Conservation (phyloP, 1,140 invertebrate genomes). For the Monomorium pharaonis region DNA sequence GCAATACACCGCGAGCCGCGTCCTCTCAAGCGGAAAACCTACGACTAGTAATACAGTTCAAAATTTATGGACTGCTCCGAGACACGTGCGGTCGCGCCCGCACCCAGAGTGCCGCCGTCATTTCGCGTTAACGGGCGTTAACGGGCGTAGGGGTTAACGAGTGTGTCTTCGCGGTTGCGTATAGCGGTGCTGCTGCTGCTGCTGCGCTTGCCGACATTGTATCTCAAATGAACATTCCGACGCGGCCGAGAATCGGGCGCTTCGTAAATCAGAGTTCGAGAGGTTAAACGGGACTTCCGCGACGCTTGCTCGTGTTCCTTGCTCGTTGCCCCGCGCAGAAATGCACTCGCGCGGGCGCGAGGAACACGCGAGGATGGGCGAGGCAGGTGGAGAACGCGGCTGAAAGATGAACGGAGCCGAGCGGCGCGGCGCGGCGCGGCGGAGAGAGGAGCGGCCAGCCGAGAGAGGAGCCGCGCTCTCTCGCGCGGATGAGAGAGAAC, state of each 20-base stretch:
- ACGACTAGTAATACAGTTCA: neutral
- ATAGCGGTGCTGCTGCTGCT: constrained; percentile 31
- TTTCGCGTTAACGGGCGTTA: constrained; percentile 26
- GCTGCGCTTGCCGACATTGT: constrained; percentile 47
- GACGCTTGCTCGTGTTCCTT: constrained; percentile 49
- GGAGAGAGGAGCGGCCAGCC: neutral
- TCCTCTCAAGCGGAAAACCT: neutral
- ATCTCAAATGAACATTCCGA: constrained; percentile 48
- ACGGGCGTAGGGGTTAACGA: constrained; percentile 50
- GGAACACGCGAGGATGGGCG: constrained; percentile 36
- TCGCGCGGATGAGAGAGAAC: constrained; percentile 22
- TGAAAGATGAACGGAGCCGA: constrained; percentile 58
- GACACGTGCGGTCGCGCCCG: constrained; percentile 6
- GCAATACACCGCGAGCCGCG: neutral
- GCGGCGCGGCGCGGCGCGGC: neutral
- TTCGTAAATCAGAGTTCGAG: constrained; percentile 59
- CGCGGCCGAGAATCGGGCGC: constrained; percentile 9
- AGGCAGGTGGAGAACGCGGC: constrained; percentile 57
- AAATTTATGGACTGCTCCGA: constrained; percentile 24
- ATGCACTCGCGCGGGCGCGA: neutral
- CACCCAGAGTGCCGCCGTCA: constrained; percentile 4
- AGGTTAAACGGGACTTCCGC: constrained; percentile 63
- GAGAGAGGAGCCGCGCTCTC: constrained; percentile 16
- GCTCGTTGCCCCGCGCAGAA: constrained; percentile 7
- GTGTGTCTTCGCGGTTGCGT: constrained; percentile 30